Percentiles rank a stretch among this genome's conserved stretches.
Evolutionary conservation across 2,888 invertebrate genomes (phyloP).

Genomic region (Sphecodes monilicornis): DNA sequence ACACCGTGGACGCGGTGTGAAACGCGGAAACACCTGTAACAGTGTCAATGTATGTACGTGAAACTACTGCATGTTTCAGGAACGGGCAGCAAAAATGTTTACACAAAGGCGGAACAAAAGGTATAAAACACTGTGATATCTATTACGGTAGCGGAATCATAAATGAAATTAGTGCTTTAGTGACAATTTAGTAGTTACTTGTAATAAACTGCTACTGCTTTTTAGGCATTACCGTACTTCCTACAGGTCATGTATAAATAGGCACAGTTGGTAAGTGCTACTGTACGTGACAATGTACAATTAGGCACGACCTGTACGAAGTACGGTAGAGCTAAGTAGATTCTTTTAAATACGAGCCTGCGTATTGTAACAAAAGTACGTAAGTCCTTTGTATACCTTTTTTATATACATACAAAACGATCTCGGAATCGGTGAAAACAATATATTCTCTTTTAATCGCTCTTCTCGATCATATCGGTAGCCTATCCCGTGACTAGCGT

Average conservation of each 20-base stretch:
- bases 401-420: slow-evolving; percentile 31
- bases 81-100: slow-evolving; percentile 80
- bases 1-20: slow-evolving; percentile 25
- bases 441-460: not conserved
- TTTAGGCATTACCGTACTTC: slow-evolving; percentile 75
- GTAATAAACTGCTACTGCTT: slow-evolving; percentile 71
- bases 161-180: slow-evolving; percentile 45
- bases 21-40: not conserved
- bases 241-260: slow-evolving; percentile 73
- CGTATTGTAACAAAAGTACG: slow-evolving; percentile 62
- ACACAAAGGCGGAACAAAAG: slow-evolving; percentile 85
- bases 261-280: slow-evolving; percentile 72
- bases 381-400: slow-evolving; percentile 57
- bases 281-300: slow-evolving; percentile 63
- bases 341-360: slow-evolving; percentile 64
- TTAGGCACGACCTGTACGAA: slow-evolving; percentile 76
- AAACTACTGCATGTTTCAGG: slow-evolving; percentile 75
- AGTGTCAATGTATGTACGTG: slow-evolving; percentile 42
- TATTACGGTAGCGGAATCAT: slow-evolving; percentile 47
- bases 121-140: slow-evolving; percentile 73
- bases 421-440: slow-evolving; percentile 20
- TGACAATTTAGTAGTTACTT: slow-evolving; percentile 59
- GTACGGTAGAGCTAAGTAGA: slow-evolving; percentile 74
- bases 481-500: not conserved
- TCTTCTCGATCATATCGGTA: slow-evolving; percentile 11